phyloP scores from a whole-genome alignment of 2,888 invertebrate species.

The Diaphora mendica region DNA sequence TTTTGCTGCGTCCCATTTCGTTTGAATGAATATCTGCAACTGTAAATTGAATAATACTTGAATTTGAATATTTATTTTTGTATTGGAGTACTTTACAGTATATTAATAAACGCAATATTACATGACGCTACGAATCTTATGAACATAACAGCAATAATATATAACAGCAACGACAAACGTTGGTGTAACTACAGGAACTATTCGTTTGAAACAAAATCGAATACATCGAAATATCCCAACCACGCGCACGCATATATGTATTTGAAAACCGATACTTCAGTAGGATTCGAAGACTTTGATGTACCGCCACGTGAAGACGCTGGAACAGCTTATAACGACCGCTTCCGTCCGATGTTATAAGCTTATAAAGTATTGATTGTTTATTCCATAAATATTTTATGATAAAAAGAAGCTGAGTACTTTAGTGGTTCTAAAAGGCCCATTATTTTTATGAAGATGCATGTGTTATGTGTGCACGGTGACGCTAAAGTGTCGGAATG shows the following conservation, averaged over 20 bases:
- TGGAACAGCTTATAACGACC: conserved; percentile 32
- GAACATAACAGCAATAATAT: too few relatives aligned
- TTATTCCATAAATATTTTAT: conserved; percentile 19
- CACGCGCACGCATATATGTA: neutral
- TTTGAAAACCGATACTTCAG: conserved; percentile 1
- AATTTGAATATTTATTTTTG: too few relatives aligned
- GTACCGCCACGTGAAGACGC: conserved; percentile 29
- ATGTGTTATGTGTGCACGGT: neutral
- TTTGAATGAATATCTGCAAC: too few relatives aligned
- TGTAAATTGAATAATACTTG: too few relatives aligned
- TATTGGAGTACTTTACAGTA: too few relatives aligned
- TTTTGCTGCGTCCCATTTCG: too few relatives aligned
- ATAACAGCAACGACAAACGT: too few relatives aligned
- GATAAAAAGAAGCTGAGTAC: neutral
- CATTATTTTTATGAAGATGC: conserved; percentile 3
- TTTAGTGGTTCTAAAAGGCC: neutral
- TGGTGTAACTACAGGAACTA: neutral
- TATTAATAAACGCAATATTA: too few relatives aligned
- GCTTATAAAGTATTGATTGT: conserved; percentile 29
- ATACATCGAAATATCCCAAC: neutral
- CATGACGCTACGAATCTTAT: too few relatives aligned
- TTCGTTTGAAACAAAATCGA: neutral
- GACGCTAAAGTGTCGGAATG: neutral
- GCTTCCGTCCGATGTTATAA: conserved; percentile 39
- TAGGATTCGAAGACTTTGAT: conserved; percentile 34